Percentiles rank a stretch among this genome's conserved stretches.
Evolutionary conservation across 2,797 vertebrate genomes (phyloP).

Genomic region (Heliangelus exortis): DNA sequence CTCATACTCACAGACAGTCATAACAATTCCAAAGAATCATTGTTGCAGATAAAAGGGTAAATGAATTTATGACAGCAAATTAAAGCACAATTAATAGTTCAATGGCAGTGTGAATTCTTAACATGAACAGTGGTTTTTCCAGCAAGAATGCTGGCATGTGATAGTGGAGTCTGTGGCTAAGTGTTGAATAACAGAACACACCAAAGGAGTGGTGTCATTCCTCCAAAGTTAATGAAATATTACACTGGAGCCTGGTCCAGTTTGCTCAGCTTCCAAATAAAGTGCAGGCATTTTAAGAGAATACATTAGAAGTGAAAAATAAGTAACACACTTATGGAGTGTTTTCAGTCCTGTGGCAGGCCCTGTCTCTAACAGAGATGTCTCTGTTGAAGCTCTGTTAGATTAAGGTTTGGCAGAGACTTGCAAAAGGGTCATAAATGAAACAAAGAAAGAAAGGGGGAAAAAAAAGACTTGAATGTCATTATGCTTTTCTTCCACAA

Average conservation of each 20-base stretch:
- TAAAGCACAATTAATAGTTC: conserved; percentile 70
- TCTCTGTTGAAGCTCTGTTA: background rate
- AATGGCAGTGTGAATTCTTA: conserved; percentile 43
- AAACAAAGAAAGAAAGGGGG: background rate
- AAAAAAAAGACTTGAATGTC: background rate
- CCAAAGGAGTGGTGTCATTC: background rate
- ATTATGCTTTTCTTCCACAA: background rate
- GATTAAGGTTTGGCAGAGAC: background rate
- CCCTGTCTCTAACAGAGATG: background rate
- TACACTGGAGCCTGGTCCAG: background rate
- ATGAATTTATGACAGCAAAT: conserved; percentile 70
- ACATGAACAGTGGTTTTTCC: background rate
- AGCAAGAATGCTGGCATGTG: conserved; percentile 28
- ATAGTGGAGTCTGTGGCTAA: background rate
- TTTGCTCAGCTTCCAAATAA: background rate
- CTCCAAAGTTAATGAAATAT: background rate
- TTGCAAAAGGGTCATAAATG: background rate
- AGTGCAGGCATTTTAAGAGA: background rate
- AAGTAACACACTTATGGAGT: background rate
- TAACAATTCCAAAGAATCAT: conserved; percentile 40
- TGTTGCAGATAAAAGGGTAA: conserved; percentile 65
- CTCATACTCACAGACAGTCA: conserved; percentile 31
- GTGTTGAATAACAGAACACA: background rate
- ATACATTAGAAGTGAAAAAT: background rate
- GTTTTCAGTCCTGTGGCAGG: background rate